Percentiles rank a stretch among this genome's conserved stretches.
Conservation (phyloP, 1,140 invertebrate species). For the Hyposmocoma kahamanoa region DNA sequence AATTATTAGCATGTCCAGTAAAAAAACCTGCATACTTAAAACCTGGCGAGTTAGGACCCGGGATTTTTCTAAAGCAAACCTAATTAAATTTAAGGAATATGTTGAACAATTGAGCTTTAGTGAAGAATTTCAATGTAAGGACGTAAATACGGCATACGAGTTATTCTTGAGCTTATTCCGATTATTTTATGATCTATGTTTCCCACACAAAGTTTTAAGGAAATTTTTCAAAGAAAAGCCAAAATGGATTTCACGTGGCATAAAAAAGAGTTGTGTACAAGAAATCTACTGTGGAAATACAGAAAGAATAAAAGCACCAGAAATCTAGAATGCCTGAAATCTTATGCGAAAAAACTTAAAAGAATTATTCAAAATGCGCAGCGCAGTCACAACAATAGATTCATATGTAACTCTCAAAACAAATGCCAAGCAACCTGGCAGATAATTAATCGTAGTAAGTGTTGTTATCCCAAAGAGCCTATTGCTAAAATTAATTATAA, state of each 20-base stretch:
- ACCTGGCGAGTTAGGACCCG: constrained; percentile 1
- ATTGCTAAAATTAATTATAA: too few relatives aligned
- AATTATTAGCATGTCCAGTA: constrained; percentile 4
- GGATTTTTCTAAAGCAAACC: neutral
- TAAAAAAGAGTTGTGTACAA: neutral
- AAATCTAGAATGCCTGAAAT: too few relatives aligned
- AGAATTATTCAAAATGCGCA: too few relatives aligned
- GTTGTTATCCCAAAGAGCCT: too few relatives aligned
- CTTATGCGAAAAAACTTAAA: too few relatives aligned
- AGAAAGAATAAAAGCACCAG: too few relatives aligned
- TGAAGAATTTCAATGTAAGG: neutral
- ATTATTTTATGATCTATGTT: constrained; percentile 8
- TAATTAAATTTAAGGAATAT: constrained; percentile 5
- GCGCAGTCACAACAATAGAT: too few relatives aligned
- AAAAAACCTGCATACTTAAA: neutral
- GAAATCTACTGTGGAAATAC: constrained; percentile 3
- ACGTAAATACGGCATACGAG: constrained; percentile 4
- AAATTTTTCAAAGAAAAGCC: neutral
- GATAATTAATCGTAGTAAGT: too few relatives aligned
- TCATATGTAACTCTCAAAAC: too few relatives aligned
- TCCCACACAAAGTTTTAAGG: neutral
- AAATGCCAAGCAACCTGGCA: too few relatives aligned
- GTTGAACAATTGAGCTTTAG: constrained; percentile 1
- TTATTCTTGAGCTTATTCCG: neutral
- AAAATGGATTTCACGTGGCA: constrained; percentile 5